Percentiles rank a stretch among this genome's conserved stretches.
phyloP scores from a whole-genome alignment of 2,888 invertebrate genomes.

The Aporophyla nigra region DNA sequence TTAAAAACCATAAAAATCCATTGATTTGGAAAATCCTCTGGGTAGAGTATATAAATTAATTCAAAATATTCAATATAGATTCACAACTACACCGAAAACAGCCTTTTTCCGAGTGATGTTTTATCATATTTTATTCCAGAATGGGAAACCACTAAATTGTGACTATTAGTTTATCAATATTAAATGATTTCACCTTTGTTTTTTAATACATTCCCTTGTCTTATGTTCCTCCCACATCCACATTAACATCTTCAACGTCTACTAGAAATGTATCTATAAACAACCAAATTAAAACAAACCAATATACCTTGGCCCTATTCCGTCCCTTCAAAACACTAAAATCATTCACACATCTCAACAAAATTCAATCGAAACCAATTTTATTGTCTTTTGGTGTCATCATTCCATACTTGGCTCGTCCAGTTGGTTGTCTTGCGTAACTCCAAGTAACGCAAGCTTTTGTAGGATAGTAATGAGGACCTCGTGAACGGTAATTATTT shows the following conservation, averaged over 20 bases:
- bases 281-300: slow-evolving; percentile 2
- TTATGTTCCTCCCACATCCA: not conserved
- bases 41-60: too few relatives aligned
- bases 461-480: slow-evolving; percentile 54
- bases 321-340: slow-evolving; percentile 48
- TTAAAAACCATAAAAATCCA: too few relatives aligned
- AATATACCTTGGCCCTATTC: slow-evolving; percentile 53
- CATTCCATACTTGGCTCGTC: slow-evolving; percentile 57
- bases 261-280: not conserved
- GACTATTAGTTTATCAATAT: too few relatives aligned
- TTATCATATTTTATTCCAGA: not conserved
- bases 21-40: too few relatives aligned
- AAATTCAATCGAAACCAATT: slow-evolving; percentile 65
- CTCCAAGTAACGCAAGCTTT: slow-evolving; percentile 55
- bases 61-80: too few relatives aligned
- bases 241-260: not conserved
- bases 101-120: not conserved
- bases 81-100: not conserved
- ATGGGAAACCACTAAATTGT: too few relatives aligned
- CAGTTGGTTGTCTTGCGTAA: slow-evolving; percentile 54
- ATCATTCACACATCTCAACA: slow-evolving; percentile 56
- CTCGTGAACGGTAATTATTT: slow-evolving; percentile 58
- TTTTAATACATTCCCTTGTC: not conserved
- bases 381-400: slow-evolving; percentile 67
- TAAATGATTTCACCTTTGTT: not conserved